Conservation (phyloP, 2,888 invertebrate species). For the Scaptomyza reducta region DNA sequence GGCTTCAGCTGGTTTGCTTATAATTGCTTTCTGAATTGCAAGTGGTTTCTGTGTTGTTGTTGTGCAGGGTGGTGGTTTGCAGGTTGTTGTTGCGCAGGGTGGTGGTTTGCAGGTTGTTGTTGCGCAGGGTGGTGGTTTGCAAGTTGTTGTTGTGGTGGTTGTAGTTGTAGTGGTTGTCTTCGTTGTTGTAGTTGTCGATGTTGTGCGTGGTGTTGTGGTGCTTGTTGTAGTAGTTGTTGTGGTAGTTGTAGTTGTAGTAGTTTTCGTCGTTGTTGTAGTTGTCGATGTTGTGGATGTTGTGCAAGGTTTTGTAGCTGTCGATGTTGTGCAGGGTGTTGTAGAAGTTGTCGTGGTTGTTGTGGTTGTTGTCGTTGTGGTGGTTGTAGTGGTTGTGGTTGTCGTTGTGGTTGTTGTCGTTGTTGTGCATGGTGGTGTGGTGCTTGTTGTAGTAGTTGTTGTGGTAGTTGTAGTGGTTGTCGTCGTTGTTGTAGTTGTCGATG, state of each 20-base stretch:
- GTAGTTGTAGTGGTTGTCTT: slow-evolving; percentile 13
- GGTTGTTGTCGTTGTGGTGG: background rate
- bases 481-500: slow-evolving; percentile 5
- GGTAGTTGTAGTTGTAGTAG: slow-evolving; percentile 1
- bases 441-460: slow-evolving; percentile 2
- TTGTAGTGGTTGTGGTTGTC: background rate
- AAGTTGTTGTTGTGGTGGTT: background rate
- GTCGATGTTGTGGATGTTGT: slow-evolving; percentile 5
- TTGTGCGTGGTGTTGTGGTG: background rate
- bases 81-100: slow-evolving; percentile 7
- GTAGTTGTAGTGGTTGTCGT: slow-evolving; percentile 4
- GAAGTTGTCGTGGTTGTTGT: background rate
- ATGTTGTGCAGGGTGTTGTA: slow-evolving; percentile 6
- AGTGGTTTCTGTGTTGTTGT: slow-evolving; percentile 3
- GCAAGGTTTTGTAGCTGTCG: slow-evolving; percentile 11
- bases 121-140: background rate
- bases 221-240: background rate
- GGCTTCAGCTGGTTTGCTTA: slow-evolving; percentile 1
- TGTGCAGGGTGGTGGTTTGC: slow-evolving; percentile 14
- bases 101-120: slow-evolving; percentile 2
- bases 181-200: slow-evolving; percentile 2
- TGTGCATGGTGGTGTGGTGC: background rate
- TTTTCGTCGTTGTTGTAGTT: background rate
- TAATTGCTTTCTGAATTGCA: background rate
- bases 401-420: background rate